Evolutionary conservation across 1,140 invertebrate species (phyloP), one percentile per base, ranked within the genome.

Genomic region (Solenopsis invicta): DNA sequence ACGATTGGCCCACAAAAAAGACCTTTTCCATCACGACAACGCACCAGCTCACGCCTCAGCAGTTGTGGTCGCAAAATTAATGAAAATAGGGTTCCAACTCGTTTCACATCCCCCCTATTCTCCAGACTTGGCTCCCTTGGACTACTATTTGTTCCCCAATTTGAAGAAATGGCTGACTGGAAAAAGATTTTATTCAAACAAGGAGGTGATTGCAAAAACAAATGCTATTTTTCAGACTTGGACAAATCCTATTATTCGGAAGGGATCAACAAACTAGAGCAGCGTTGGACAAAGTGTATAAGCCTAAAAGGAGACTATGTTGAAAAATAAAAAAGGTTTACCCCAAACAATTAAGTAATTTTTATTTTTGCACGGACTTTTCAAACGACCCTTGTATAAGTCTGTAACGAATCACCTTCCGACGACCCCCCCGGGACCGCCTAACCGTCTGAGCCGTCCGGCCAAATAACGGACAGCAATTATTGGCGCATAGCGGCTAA

Each of bases 1-100:
- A 56, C 5, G 21, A 34, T 75, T 54, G 13, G 12, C 52, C 3
- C 48, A 13, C 66, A 93, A 93, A 64, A 93, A 92, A 94, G 92
- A 94, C 29, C 90, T 94, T 48, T 89, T 94, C 76, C 91, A 92
- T 67, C 94, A 94, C 76, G 92, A 94, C 87, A 94, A 93, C 78
- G 91, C 92, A 88, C 37, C 4, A 12, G 16, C 62, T 10, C n/a
- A n/a, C n/a, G n/a, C n/a, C n/a, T n/a, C 91, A 41, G 37, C 86
- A 52, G 41, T 91, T 18, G 34, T 13, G 13, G n/a, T 5, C 4
- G 41, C 41, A 48, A 69, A 69, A 69, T 48, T 69, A 6, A 10
- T 8, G 0, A 29, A 66, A 18, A 18, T 66, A n/a, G 16, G 62
- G 9, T 66, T 34, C 8, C 24, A 66, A n/a, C 18, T 66, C 6